Evolutionary conservation across 2,888 invertebrate genomes (phyloP).

Genomic region (Drosophila kuntzei): DNA sequence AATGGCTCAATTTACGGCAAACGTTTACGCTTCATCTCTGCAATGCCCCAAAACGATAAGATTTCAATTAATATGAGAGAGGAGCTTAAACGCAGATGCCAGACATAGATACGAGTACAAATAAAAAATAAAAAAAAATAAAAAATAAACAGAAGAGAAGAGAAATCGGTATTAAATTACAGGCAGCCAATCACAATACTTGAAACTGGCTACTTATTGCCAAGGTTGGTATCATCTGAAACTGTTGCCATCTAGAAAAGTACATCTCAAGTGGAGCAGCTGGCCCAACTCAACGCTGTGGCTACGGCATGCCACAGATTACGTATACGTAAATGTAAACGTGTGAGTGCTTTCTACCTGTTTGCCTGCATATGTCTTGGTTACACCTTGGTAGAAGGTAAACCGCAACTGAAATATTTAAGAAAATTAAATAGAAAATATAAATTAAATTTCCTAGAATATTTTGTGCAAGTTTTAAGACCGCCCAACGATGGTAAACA

Average conservation of each 20-base stretch:
- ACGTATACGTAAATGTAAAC: slow-evolving; percentile 10
- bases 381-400: slow-evolving; percentile 32
- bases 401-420: slow-evolving; percentile 45
- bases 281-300: slow-evolving; percentile 1
- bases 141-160: not conserved
- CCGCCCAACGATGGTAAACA: slow-evolving; percentile 32
- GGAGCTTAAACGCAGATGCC: slow-evolving; percentile 38
- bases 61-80: slow-evolving; percentile 72
- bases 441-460: slow-evolving; percentile 71
- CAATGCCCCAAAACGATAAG: slow-evolving; percentile 63
- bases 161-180: slow-evolving; percentile 37
- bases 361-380: slow-evolving; percentile 25
- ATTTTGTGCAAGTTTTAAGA: slow-evolving; percentile 29
- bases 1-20: slow-evolving; percentile 41
- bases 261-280: slow-evolving; percentile 20
- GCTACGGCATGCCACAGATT: slow-evolving; percentile 22
- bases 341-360: slow-evolving; percentile 11
- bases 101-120: slow-evolving; percentile 13
- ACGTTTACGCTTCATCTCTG: slow-evolving; percentile 25
- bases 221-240: slow-evolving; percentile 26
- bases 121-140: not conserved
- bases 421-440: slow-evolving; percentile 43
- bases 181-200: slow-evolving; percentile 46
- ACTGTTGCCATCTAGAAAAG: slow-evolving; percentile 37
- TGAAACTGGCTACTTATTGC: slow-evolving; percentile 49